phyloP scores from a whole-genome alignment of 2,113 vertebrate genomes.

The Perca schrenkii region DNA sequence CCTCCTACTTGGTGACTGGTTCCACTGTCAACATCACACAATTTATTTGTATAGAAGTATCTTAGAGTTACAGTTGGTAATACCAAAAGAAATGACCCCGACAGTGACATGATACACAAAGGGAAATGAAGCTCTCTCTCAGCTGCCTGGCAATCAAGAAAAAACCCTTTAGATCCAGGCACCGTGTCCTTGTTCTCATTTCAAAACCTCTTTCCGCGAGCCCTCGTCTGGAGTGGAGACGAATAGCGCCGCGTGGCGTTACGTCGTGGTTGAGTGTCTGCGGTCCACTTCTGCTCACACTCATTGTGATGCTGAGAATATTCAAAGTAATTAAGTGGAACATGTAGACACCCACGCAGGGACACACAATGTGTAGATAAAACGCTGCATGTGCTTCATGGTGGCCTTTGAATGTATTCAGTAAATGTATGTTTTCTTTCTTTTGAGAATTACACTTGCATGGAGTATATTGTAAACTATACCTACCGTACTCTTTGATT shows the following conservation, averaged over 20 bases:
- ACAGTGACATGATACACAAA: neutral
- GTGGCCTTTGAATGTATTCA: neutral
- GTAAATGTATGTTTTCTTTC: neutral
- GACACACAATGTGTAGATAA: neutral
- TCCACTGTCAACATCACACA: too few relatives aligned
- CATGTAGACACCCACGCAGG: neutral
- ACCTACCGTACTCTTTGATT: neutral
- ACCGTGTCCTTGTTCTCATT: neutral
- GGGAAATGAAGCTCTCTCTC: neutral
- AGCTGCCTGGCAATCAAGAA: neutral
- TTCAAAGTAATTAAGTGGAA: neutral
- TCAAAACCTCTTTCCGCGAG: neutral
- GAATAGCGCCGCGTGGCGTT: neutral
- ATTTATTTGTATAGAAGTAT: neutral
- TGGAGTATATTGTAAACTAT: neutral
- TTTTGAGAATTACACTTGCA: neutral
- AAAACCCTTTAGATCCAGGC: neutral
- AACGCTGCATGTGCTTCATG: neutral
- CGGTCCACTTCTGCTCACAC: neutral
- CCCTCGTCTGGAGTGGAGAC: neutral
- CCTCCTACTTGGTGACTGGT: too few relatives aligned
- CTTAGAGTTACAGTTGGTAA: neutral
- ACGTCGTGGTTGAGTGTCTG: neutral
- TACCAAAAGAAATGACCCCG: neutral
- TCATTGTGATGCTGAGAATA: neutral